These are phyloP conservation scores for Cephus pulcher DNA, from an alignment of 2,888 invertebrate species.

Conservation along the genomic window DNA sequence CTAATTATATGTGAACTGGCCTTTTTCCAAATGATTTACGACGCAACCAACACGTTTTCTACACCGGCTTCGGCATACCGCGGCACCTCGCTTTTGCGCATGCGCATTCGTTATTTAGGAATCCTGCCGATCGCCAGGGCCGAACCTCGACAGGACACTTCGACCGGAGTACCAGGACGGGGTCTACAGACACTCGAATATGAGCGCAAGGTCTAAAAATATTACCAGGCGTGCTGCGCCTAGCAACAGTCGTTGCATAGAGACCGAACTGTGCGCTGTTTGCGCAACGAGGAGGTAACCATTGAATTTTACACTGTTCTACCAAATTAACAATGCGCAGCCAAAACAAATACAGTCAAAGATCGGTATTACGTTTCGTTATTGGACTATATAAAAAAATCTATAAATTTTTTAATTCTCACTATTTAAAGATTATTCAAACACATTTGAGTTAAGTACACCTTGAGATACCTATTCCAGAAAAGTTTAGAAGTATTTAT, in stretches of 20 bases:
- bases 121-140: neutral
- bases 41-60: neutral
- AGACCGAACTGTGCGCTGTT: constrained; percentile 50
- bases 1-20: neutral
- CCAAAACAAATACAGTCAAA: neutral
- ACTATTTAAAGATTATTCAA: neutral
- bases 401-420: neutral
- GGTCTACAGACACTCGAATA: constrained; percentile 29
- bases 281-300: constrained; percentile 45
- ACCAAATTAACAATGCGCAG: neutral
- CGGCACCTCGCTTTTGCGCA: no score
- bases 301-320: neutral
- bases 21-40: constrained; percentile 2
- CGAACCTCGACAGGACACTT: neutral
- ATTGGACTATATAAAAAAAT: neutral
- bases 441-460: neutral
- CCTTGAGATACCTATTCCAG: neutral
- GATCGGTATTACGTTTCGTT: neutral
- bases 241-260: constrained; percentile 59
- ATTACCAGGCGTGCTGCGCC: constrained; percentile 53
- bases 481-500: neutral
- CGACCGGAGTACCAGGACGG: neutral
- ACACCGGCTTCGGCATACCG: neutral
- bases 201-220: constrained; percentile 55
- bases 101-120: neutral